Evolutionary conservation across 2,797 vertebrate species (phyloP).

Genomic region (Paguma larvata): DNA sequence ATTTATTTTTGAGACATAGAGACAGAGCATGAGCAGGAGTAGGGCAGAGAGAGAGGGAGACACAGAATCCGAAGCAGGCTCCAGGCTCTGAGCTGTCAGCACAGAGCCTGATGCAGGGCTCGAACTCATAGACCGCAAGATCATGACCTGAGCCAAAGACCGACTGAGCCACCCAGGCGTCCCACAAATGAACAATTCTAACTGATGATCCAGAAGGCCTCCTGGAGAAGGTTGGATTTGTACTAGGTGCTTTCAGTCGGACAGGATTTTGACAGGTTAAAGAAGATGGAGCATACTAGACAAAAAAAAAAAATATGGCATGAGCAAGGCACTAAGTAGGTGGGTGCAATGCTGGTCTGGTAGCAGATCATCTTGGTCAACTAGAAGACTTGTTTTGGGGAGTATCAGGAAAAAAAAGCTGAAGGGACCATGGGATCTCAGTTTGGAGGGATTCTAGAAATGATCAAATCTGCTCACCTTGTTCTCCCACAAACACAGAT

Average conservation of each 20-base stretch:
- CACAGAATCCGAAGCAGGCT: too few species aligned
- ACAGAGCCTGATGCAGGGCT: too few species aligned
- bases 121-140: too few species aligned
- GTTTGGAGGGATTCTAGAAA: slow-evolving; percentile 30
- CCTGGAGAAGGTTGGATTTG: background rate
- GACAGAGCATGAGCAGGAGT: too few species aligned
- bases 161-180: too few species aligned
- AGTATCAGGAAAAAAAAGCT: slow-evolving; percentile 25
- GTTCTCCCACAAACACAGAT: slow-evolving; percentile 21
- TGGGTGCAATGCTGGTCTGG: background rate
- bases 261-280: slow-evolving; percentile 56
- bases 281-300: background rate
- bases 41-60: too few species aligned
- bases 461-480: slow-evolving; percentile 51
- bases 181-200: slow-evolving; percentile 28
- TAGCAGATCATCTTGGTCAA: slow-evolving; percentile 15
- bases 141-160: too few species aligned
- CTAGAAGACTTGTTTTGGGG: slow-evolving; percentile 29
- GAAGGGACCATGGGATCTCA: slow-evolving; percentile 5
- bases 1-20: too few species aligned
- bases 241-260: background rate
- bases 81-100: too few species aligned
- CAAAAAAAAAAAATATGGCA: background rate
- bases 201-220: background rate
- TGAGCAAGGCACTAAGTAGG: background rate